Conservation (phyloP, 1,140 invertebrate genomes). For the Polyergus mexicanus region DNA sequence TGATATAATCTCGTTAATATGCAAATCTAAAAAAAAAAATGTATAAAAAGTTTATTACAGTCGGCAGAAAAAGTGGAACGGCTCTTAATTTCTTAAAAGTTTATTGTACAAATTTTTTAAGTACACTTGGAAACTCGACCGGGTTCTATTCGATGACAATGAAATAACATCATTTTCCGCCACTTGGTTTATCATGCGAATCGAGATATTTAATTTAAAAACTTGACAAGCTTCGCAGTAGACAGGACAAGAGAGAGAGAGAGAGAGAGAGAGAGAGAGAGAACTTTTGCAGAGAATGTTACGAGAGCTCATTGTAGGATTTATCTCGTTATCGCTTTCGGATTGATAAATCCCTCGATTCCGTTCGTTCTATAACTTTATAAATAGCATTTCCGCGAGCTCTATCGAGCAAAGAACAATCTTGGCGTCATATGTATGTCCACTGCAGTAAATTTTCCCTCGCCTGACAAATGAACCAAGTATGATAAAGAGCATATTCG, state of each 20-base stretch:
- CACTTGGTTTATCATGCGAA: background rate
- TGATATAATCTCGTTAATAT: background rate
- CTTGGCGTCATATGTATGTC: background rate
- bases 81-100: background rate
- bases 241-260: too few relatives aligned
- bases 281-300: slow-evolving; percentile 2
- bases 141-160: background rate
- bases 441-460: background rate
- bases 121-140: background rate
- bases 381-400: background rate
- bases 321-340: slow-evolving; percentile 33
- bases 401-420: slow-evolving; percentile 1
- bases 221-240: background rate
- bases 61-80: too few relatives aligned
- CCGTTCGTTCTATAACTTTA: slow-evolving; percentile 14
- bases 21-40: background rate
- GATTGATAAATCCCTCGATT: slow-evolving; percentile 17
- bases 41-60: background rate
- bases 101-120: slow-evolving; percentile 14
- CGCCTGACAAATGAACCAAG: background rate
- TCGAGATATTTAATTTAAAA: slow-evolving; percentile 38
- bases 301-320: background rate
- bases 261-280: background rate
- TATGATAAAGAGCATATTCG: background rate
- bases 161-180: slow-evolving; percentile 5